Conservation (phyloP, 1,140 invertebrate species). For the Drosophila lowei region DNA sequence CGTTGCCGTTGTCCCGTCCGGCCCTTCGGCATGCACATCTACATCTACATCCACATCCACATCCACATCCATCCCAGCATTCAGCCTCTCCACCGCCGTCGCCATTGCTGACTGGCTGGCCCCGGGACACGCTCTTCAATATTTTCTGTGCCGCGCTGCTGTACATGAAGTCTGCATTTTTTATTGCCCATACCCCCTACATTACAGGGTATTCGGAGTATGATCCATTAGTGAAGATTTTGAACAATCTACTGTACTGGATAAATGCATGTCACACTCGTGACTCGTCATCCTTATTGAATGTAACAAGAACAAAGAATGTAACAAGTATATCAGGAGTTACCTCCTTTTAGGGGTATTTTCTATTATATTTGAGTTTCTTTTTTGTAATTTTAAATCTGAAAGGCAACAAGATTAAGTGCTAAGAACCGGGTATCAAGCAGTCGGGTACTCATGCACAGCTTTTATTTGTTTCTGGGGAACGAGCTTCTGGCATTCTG, state of each 20-base stretch:
- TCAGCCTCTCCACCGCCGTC: slow-evolving; percentile 8
- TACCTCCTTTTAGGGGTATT: too few species aligned
- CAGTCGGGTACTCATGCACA: neutral
- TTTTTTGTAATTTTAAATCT: too few species aligned
- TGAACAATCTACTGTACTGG: too few species aligned
- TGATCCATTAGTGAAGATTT: too few species aligned
- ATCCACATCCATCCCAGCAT: neutral
- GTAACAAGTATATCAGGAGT: too few species aligned
- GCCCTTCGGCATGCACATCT: neutral
- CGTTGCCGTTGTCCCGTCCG: slow-evolving; percentile 8
- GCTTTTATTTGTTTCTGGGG: too few species aligned
- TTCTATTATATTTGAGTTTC: too few species aligned
- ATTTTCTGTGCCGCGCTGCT: slow-evolving; percentile 62
- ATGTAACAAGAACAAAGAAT: too few species aligned
- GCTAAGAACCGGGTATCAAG: neutral
- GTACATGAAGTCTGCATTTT: slow-evolving; percentile 64
- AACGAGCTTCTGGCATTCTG: slow-evolving; percentile 24
- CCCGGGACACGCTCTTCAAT: slow-evolving; percentile 57
- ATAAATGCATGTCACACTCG: too few species aligned
- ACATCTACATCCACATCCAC: neutral
- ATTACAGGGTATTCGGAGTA: neutral
- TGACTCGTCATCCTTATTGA: too few species aligned
- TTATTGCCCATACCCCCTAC: slow-evolving; percentile 33
- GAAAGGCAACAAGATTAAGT: too few species aligned
- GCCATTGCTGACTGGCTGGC: slow-evolving; percentile 34